A percentile compares a stretch with the other conserved stretches of the same genome.
Evolutionary conservation across 2,888 invertebrate species (phyloP).

Genomic region (Drosophila anceps): DNA sequence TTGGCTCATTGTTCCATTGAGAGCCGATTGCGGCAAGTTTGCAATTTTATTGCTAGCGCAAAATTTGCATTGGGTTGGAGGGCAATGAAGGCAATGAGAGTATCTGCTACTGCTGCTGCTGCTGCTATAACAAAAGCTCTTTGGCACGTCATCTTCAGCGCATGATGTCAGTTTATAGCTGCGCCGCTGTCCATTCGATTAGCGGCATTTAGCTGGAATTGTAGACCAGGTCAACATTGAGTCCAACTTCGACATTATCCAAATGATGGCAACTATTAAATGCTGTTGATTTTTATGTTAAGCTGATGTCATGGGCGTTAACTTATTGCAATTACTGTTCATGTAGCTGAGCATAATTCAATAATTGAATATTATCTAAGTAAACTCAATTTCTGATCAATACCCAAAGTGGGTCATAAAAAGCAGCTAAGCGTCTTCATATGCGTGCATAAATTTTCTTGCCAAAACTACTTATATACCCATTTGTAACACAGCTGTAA

Average conservation of each 20-base stretch:
- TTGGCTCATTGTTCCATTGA: conserved; percentile 67
- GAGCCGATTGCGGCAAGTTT: conserved; percentile 60
- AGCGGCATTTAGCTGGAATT: conserved; percentile 18
- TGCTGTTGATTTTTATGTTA: background rate
- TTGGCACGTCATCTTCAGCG: conserved; percentile 48
- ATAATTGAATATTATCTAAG: conserved; percentile 1
- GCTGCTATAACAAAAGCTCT: conserved; percentile 24
- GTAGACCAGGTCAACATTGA: conserved; percentile 12
- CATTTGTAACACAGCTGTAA: background rate
- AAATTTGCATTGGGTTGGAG: conserved; percentile 55
- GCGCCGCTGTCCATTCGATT: conserved; percentile 39
- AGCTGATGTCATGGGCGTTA: conserved; percentile 3
- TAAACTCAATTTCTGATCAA: conserved; percentile 5
- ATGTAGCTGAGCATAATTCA: background rate
- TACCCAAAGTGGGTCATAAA: conserved; percentile 8
- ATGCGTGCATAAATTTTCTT: background rate
- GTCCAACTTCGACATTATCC: background rate
- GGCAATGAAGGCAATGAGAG: background rate
- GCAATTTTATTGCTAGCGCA: conserved; percentile 61
- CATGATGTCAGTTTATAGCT: conserved; percentile 59
- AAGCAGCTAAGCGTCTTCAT: background rate
- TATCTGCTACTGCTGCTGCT: background rate
- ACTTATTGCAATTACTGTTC: conserved; percentile 3
- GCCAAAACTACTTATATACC: background rate
- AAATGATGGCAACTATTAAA: conserved; percentile 11